Evolutionary conservation across 2,797 vertebrate genomes (phyloP).

Genomic region (Lagorchestes hirsutus): DNA sequence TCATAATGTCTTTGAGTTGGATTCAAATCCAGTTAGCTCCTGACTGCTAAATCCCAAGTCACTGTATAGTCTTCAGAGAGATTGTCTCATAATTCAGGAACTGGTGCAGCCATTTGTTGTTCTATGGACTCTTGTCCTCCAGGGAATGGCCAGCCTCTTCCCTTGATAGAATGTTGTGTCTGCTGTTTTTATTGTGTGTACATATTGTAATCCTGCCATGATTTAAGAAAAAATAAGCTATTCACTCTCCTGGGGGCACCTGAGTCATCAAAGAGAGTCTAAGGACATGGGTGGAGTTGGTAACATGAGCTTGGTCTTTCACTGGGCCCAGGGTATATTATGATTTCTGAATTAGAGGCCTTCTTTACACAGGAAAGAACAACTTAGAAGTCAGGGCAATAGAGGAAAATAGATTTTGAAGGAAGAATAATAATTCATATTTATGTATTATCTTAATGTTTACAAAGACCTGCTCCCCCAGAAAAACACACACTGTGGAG

Average conservation of each 20-base stretch:
- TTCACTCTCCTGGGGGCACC: background rate
- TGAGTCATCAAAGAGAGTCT: constrained; percentile 1
- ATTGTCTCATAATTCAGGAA: background rate
- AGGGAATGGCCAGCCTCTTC: background rate
- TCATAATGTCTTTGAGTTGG: background rate
- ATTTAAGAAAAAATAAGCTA: background rate
- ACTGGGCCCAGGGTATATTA: background rate
- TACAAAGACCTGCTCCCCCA: background rate
- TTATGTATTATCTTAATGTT: background rate
- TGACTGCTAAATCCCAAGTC: background rate
- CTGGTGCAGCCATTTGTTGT: background rate
- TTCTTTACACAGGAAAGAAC: background rate
- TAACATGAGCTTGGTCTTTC: background rate
- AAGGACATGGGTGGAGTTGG: constrained; percentile 1
- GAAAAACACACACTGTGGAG: background rate
- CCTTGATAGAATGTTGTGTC: constrained; percentile 5
- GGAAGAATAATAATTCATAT: background rate
- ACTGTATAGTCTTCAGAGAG: background rate
- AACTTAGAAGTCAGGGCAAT: background rate
- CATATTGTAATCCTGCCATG: background rate
- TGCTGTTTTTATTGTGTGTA: background rate
- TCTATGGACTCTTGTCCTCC: background rate
- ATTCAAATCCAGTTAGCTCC: background rate
- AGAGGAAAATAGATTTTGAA: background rate
- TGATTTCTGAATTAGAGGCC: background rate